Evolutionary conservation across 2,888 invertebrate species (phyloP).

Genomic region (Phengaris alcon): DNA sequence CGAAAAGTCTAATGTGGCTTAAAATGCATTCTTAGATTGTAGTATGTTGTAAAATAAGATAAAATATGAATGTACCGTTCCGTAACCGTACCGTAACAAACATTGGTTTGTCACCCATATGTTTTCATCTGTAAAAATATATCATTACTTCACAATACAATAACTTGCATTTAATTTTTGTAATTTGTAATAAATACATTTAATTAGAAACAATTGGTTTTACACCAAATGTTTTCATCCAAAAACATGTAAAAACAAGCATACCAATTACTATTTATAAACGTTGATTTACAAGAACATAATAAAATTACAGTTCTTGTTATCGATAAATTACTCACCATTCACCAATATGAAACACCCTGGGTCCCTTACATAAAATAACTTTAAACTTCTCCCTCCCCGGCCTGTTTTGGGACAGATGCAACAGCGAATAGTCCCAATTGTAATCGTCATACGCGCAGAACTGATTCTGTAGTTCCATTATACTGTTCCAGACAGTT

Average conservation of each 20-base stretch:
- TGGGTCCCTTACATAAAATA: constrained; percentile 93
- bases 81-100: too few relatives aligned
- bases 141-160: neutral
- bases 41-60: too few relatives aligned
- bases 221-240: too few relatives aligned
- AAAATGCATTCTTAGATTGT: too few relatives aligned
- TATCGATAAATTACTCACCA: constrained; percentile 82
- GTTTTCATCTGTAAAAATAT: neutral
- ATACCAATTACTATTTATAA: too few relatives aligned
- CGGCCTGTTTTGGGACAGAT: constrained; percentile 91
- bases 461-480: constrained; percentile 90
- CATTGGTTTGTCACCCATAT: too few relatives aligned
- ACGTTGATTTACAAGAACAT: too few relatives aligned
- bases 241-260: too few relatives aligned
- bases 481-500: constrained; percentile 90
- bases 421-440: constrained; percentile 98
- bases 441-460: constrained; percentile 99
- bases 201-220: too few relatives aligned
- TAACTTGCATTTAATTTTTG: too few relatives aligned
- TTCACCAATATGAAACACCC: constrained; percentile 99
- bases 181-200: too few relatives aligned
- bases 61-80: too few relatives aligned
- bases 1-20: neutral
- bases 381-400: constrained; percentile 86
- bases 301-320: neutral